Percentiles rank a stretch among this genome's conserved stretches.
Conservation (phyloP, 2,797 vertebrate genomes). For the Spheniscus humboldti region DNA sequence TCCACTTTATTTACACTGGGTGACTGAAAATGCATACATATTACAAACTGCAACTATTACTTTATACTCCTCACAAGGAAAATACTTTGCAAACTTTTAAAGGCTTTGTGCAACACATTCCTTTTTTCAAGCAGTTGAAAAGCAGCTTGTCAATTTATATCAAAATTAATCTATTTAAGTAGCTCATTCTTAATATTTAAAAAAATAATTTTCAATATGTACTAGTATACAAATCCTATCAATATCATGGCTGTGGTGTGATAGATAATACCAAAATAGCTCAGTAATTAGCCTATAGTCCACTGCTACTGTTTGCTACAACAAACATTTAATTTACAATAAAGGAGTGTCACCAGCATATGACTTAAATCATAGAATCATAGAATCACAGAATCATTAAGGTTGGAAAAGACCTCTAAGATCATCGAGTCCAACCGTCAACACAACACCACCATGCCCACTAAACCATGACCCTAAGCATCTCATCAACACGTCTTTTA, state of each 20-base stretch:
- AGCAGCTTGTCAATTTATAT: background rate
- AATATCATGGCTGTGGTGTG: background rate
- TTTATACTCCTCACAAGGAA: background rate
- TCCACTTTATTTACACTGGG: conserved; percentile 76
- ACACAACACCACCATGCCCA: too few species aligned
- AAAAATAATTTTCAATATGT: background rate
- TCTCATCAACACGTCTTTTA: too few species aligned
- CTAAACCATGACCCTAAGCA: too few species aligned
- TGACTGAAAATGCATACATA: conserved; percentile 47
- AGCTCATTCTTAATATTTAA: background rate
- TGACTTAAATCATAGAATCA: background rate
- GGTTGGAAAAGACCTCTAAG: too few species aligned
- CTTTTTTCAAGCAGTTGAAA: background rate
- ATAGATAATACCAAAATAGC: background rate
- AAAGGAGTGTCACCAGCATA: background rate
- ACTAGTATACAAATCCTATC: background rate
- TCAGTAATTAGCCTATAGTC: background rate
- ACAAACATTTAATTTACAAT: background rate
- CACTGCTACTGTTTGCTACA: background rate
- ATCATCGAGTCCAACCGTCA: too few species aligned
- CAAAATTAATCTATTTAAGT: background rate
- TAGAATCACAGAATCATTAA: too few species aligned
- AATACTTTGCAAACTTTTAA: background rate
- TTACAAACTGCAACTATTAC: background rate
- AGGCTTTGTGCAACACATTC: background rate